phyloP scores from a whole-genome alignment of 2,888 invertebrate genomes.

The Acanthoscelides obtectus region DNA sequence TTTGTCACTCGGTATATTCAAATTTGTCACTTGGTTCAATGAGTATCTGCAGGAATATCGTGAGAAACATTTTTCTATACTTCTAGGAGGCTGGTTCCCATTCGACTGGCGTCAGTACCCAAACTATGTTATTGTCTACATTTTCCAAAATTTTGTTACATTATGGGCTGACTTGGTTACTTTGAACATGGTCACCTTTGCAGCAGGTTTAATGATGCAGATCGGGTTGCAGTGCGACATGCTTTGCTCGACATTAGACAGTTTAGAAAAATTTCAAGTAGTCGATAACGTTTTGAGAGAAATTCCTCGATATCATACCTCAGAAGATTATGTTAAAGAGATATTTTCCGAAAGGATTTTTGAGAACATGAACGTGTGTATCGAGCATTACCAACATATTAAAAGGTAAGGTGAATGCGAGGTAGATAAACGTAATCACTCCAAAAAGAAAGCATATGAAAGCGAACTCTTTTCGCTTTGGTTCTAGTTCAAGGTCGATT shows the following conservation, averaged over 20 bases:
- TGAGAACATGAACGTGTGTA: slow-evolving; percentile 14
- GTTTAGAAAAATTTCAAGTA: slow-evolving; percentile 8
- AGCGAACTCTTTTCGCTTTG: too few species aligned
- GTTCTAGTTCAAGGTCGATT: too few species aligned
- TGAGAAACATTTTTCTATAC: neutral
- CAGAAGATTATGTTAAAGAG: neutral
- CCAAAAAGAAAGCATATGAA: too few species aligned
- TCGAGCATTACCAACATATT: slow-evolving; percentile 14
- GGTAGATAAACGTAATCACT: too few species aligned
- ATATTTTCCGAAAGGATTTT: neutral
- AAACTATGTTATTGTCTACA: slow-evolving; percentile 10
- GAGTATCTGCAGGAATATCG: too few species aligned
- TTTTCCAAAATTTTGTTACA: slow-evolving; percentile 13
- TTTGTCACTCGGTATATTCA: too few species aligned
- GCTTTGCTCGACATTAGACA: slow-evolving; percentile 11
- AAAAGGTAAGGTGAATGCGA: too few species aligned
- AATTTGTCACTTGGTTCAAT: too few species aligned
- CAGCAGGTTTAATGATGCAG: slow-evolving; percentile 11
- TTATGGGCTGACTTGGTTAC: slow-evolving; percentile 11
- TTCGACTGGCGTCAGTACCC: slow-evolving; percentile 7
- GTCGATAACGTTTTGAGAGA: slow-evolving; percentile 6
- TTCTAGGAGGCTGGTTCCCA: slow-evolving; percentile 16
- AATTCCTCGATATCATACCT: neutral
- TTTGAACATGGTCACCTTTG: slow-evolving; percentile 14
- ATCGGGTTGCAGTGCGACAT: slow-evolving; percentile 18